phyloP scores from a whole-genome alignment of 1,140 invertebrate species.

The Dinoponera quadriceps region DNA sequence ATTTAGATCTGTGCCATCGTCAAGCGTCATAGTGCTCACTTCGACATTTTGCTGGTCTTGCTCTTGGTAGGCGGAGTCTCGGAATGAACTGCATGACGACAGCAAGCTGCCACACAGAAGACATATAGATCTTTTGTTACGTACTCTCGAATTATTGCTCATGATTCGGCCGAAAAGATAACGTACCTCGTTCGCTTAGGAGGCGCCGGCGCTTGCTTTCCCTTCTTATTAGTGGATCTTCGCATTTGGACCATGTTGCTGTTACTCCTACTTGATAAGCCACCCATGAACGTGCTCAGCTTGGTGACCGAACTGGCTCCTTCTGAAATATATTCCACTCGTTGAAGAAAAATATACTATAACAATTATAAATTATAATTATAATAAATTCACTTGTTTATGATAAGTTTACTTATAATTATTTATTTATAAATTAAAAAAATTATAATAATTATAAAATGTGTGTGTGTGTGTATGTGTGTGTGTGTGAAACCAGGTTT shows the following conservation, averaged over 20 bases:
- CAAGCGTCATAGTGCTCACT: constrained; percentile 82
- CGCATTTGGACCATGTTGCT: constrained; percentile 92
- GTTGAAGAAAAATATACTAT: constrained; percentile 15
- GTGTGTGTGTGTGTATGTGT: too few relatives aligned
- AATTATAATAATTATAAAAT: too few relatives aligned
- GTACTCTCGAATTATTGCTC: constrained; percentile 20
- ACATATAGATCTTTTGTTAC: constrained; percentile 12
- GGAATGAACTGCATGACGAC: constrained; percentile 94
- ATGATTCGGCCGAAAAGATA: constrained; percentile 24
- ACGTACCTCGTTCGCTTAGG: constrained; percentile 96
- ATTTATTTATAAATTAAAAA: too few relatives aligned
- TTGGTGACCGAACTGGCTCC: constrained; percentile 87
- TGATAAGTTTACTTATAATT: too few relatives aligned
- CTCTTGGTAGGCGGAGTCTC: constrained; percentile 88
- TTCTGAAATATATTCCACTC: constrained; percentile 79
- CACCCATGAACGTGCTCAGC: constrained; percentile 89
- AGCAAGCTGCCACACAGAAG: constrained; percentile 88
- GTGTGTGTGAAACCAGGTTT: too few relatives aligned
- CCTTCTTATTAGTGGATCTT: constrained; percentile 94
- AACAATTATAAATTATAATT: constrained; percentile 28
- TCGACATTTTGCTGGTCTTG: constrained; percentile 84
- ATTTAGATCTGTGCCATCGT: constrained; percentile 89
- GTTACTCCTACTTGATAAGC: constrained; percentile 86
- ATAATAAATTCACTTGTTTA: too few relatives aligned
- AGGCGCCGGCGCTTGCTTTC: constrained; percentile 97